Base-by-base conservation (phyloP, 2,797 vertebrate genomes). In the Lagorchestes hirsutus region DNA sequence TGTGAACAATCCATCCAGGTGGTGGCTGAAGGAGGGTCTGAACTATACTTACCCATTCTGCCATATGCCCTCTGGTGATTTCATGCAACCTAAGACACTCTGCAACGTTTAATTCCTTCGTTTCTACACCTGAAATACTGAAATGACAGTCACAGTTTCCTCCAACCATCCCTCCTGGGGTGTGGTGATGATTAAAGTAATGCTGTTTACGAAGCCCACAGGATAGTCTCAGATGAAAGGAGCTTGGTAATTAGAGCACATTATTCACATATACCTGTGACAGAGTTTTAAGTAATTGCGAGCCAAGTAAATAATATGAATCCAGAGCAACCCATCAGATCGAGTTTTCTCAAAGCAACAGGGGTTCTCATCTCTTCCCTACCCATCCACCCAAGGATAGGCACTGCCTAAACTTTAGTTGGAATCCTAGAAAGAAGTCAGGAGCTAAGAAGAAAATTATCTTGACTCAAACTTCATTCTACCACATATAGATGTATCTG, bases 101-200 rank as follows among this genome's bases (percentile, higher is more conserved):
- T 18, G 59, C 8, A 56, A 40, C 58, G 93, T 90, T 46, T 82
- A 82, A 34, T 96, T 52, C 93, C 93, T 92, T 94, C 93, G 93
- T 54, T 95, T 87, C 90, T 62, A 94, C 91, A 92, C 57, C 82
- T 94, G 59, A 54, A 55, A 91, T 54, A 54, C 92, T 52, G 40
- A 92, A 29, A 82, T 74, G 27, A n/a, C 1, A 24, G 55, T 93
- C 92, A 95, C 56, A 96, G 90, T 94, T 96, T 93, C 95, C 46
- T 55, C 74, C 95, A 94, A 34, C 27, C 58, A 90, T 28, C 94
- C 82, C 82, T 95, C 74, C 92, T 94, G 87, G 94, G 95, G 93
- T 94, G 94, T 96, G 97, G 92, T 92, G 52, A 93, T 94, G 82
- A 96, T 92, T 93, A 95, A 96, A 96, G 92, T 40, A 93, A 92